Evolutionary conservation across 1,140 invertebrate genomes (phyloP), one percentile per base, ranked within the genome.

Genomic region (Myzus persicae): DNA sequence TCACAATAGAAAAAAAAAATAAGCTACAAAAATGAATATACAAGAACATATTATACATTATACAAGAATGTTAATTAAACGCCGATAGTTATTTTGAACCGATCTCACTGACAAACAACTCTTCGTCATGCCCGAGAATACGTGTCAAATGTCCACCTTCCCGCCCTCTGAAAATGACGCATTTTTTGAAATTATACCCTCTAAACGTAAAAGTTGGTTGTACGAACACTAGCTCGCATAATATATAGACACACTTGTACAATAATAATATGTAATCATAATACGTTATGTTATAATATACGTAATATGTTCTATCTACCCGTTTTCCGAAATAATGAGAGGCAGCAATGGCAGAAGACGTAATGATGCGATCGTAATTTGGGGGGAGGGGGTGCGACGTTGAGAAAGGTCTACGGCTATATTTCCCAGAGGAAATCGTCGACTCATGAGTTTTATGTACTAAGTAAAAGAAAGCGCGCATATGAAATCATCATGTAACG

Each of bases 401-500:
- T 24, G 38, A 76, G 2, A 82, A 38, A 82, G 38, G 22, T 38
- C 81, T 82, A 1, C 36, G 81, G 38, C n/a, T 82, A 24, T 82
- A 82, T 82, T 82, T 82, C 81, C 81, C 81, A 82, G 20, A 82
- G 81, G 81, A 82, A 82, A 82, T 82, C 81, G 81, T 82, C 36
- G 36, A 22, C 36, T 38, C 81, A 40, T 82, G 40, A 82, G 38
- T 40, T 82, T 82, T 24, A 24, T 38, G 0, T 40, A 36, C 38
- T 40, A 40, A 82, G 59, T n/a, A n/a, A n/a, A 40, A 82, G 36
- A 40, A 82, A 82, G 40, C 38, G 38, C 81, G 36, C 81, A 82
- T 82, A 82, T 36, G 7, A 38, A 38, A 59, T 59, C 54, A 31
- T 59, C 26, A 22, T 82, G 8, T 4, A 22, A 9, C 36, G 22